Base-by-base conservation (phyloP, 2,888 invertebrate species). In the Standfussiana lucernea region DNA sequence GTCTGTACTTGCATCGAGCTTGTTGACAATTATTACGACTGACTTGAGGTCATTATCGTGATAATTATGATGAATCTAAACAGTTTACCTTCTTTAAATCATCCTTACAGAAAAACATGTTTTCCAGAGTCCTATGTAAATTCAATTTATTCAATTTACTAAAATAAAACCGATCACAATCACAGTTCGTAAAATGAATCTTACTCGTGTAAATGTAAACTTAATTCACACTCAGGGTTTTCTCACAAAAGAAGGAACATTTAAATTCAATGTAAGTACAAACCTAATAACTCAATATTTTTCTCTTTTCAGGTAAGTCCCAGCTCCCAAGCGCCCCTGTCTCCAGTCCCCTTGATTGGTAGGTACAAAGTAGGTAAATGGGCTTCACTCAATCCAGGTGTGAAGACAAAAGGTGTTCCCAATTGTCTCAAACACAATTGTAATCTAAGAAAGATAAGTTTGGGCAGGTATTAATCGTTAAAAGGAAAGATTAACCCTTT, bases 221-320 rank as follows among this genome's bases (percentile, higher is more conserved):
- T 2, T 13, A 56, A 56, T 28, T 53, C 13, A n/a, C 53, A 1
- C 10, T 21, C 37, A 62, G 2, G 2, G 2, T 24, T 35, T 35
- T 35, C 24, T 42, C 50, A 18, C 5, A 42, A 2, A 37, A 8
- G 21, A 50, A 80, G 2, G 11, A 62, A 32, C 5, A 15, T 53
- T n/a, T 28, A 64, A 64, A 37, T 45, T 32, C 35, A 47, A 47
- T 69, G 42, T 83, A 13, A 53, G 37, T 50, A 32, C 13, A 15
- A 64, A 35, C 1, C 21, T 32, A 69, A 40, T 80, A 66, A 80
- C 53, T n/a, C 2, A 53, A 72, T 64, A 71, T 64, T 75, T 72
- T 85, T 83, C 65, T 83, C 65, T 80, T 89, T 90, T 56, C 90
- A 90, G 89, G 89, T 89, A 90, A 88, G 89, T 77, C 70, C 21